A percentile compares a stretch with the other conserved stretches of the same genome.
Evolutionary conservation across 1,140 invertebrate species (phyloP).

Genomic region (Heliconius congener): DNA sequence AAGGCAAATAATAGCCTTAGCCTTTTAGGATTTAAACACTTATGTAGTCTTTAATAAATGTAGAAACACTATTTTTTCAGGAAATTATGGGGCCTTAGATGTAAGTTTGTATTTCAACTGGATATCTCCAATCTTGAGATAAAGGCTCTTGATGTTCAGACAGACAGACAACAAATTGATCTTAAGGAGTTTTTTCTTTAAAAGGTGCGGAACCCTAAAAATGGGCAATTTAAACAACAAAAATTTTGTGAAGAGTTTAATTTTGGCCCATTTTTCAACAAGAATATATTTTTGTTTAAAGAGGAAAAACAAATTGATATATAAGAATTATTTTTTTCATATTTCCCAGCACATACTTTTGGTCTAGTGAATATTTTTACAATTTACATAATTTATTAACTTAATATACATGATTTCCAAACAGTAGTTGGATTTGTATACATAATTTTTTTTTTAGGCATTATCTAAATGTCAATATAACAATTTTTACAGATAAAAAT

Average conservation of each 20-base stretch:
- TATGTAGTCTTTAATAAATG: too few species aligned
- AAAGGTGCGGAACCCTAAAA: too few species aligned
- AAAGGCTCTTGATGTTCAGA: too few species aligned
- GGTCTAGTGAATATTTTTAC: conserved; percentile 16
- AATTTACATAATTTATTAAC: background rate
- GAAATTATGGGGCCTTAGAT: too few species aligned
- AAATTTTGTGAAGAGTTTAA: conserved; percentile 74
- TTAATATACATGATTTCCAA: conserved; percentile 5
- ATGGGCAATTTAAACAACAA: conserved; percentile 32
- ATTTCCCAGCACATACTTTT: conserved; percentile 39
- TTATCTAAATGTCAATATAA: background rate
- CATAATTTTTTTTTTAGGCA: background rate
- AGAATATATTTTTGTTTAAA: conserved; percentile 51
- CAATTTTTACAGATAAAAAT: background rate
- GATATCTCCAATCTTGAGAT: too few species aligned
- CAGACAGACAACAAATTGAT: too few species aligned
- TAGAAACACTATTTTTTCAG: too few species aligned
- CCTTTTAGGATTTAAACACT: too few species aligned
- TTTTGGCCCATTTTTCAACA: conserved; percentile 66
- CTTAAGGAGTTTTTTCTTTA: too few species aligned
- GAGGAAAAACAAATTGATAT: conserved; percentile 7
- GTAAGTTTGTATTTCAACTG: too few species aligned
- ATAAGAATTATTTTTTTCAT: conserved; percentile 11
- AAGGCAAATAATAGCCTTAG: too few species aligned
- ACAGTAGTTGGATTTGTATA: background rate